A percentile compares a stretch with the other conserved stretches of the same genome.
Conservation (phyloP, 1,140 invertebrate genomes). For the Popillia japonica region DNA sequence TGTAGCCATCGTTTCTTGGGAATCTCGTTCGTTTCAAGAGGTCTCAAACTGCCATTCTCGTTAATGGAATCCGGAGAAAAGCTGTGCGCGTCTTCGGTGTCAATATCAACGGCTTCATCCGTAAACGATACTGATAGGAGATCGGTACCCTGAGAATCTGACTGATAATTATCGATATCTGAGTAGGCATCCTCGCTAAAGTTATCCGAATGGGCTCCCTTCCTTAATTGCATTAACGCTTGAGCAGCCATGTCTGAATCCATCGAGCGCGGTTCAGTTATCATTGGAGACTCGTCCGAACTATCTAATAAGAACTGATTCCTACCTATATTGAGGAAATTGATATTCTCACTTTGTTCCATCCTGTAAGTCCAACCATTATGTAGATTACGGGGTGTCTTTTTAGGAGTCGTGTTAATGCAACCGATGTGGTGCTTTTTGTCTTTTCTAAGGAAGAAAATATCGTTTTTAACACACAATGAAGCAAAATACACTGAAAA, state of each 20-base stretch:
- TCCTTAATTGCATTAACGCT: constrained; percentile 34
- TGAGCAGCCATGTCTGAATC: constrained; percentile 31
- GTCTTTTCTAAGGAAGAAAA: constrained; percentile 19
- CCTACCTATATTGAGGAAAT: constrained; percentile 27
- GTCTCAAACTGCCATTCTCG: constrained; percentile 48
- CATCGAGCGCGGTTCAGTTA: constrained; percentile 2
- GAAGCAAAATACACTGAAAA: no score
- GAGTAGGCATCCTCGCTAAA: constrained; percentile 7
- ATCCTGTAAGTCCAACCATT: constrained; percentile 27
- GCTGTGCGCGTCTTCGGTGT: background rate
- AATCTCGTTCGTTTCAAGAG: constrained; percentile 61
- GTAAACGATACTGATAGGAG: background rate
- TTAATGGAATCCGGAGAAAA: background rate
- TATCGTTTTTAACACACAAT: background rate
- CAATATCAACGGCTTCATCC: constrained; percentile 4
- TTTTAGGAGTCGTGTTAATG: constrained; percentile 39
- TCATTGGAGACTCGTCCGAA: background rate
- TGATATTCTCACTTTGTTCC: constrained; percentile 45
- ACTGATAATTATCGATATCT: constrained; percentile 18
- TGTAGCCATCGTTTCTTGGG: constrained; percentile 72
- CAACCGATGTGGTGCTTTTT: background rate
- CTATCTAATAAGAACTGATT: background rate
- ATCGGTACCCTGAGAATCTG: constrained; percentile 30
- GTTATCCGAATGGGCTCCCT: background rate
- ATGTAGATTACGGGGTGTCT: background rate